phyloP scores from a whole-genome alignment of 2,797 vertebrate species.

The Pipistrellus nathusii region DNA sequence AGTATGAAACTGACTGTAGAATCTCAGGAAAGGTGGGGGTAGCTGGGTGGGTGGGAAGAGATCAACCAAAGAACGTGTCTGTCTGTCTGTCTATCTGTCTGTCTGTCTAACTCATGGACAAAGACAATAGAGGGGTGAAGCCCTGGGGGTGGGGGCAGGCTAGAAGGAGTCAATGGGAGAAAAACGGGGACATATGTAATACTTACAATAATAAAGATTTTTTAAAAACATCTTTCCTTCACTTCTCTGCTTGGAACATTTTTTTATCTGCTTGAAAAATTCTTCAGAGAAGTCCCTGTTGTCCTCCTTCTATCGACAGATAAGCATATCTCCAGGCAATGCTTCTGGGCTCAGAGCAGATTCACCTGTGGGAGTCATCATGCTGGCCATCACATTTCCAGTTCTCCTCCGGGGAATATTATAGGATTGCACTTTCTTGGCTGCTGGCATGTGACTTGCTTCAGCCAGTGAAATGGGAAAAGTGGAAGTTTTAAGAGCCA shows the following conservation, averaged over 20 bases:
- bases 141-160: too few relatives aligned
- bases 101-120: too few relatives aligned
- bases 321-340: not conserved
- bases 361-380: not conserved
- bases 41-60: too few relatives aligned
- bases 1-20: too few relatives aligned
- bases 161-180: too few relatives aligned
- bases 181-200: too few relatives aligned
- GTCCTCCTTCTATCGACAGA: not conserved
- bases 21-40: too few relatives aligned
- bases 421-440: not conserved
- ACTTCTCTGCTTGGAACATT: constrained; percentile 1
- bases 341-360: not conserved
- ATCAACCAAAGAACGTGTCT: too few relatives aligned
- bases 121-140: too few relatives aligned
- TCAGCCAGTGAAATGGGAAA: constrained; percentile 38
- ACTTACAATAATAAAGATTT: too few relatives aligned
- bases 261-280: not conserved
- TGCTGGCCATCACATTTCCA: not conserved
- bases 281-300: constrained; percentile 2
- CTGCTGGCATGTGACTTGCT: not conserved
- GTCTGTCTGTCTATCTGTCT: too few relatives aligned
- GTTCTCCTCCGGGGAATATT: not conserved
- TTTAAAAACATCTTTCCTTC: constrained; percentile 1
- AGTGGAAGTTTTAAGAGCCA: constrained; percentile 17